Conservation (phyloP, 2,888 invertebrate species). For the Aphodius granarius region DNA sequence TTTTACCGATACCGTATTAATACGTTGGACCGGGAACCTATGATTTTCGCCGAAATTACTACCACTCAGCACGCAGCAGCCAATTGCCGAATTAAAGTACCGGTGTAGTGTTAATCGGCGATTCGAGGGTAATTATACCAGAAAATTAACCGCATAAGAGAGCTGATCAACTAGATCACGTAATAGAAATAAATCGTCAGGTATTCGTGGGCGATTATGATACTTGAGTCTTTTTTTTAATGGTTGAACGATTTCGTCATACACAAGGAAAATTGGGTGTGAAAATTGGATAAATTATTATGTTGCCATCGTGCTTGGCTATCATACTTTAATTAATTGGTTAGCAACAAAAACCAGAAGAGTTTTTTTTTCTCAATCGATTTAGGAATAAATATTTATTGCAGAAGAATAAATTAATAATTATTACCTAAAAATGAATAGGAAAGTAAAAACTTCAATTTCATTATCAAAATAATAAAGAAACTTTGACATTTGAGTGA, state of each 20-base stretch:
- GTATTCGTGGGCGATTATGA: neutral
- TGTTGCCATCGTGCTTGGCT: neutral
- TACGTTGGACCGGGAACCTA: neutral
- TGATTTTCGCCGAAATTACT: neutral
- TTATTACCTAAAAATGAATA: too few species aligned
- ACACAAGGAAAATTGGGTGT: neutral
- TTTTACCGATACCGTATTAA: neutral
- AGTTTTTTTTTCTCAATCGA: too few species aligned
- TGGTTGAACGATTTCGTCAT: neutral
- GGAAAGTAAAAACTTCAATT: too few species aligned
- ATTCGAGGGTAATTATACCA: neutral
- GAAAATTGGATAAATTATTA: neutral
- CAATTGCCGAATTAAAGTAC: neutral
- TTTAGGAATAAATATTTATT: too few species aligned
- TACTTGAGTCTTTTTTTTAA: neutral
- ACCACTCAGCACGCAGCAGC: neutral
- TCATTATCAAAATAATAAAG: too few species aligned
- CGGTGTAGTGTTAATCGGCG: neutral
- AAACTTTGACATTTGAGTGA: too few species aligned
- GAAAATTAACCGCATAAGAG: neutral
- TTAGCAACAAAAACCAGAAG: too few species aligned
- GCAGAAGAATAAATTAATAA: too few species aligned
- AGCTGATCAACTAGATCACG: neutral
- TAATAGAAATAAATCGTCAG: neutral
- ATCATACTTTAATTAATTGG: too few species aligned